Percentiles rank a stretch among this genome's conserved stretches.
Evolutionary conservation across 2,888 invertebrate species (phyloP).

Genomic region (Glaucopsyche alexis): DNA sequence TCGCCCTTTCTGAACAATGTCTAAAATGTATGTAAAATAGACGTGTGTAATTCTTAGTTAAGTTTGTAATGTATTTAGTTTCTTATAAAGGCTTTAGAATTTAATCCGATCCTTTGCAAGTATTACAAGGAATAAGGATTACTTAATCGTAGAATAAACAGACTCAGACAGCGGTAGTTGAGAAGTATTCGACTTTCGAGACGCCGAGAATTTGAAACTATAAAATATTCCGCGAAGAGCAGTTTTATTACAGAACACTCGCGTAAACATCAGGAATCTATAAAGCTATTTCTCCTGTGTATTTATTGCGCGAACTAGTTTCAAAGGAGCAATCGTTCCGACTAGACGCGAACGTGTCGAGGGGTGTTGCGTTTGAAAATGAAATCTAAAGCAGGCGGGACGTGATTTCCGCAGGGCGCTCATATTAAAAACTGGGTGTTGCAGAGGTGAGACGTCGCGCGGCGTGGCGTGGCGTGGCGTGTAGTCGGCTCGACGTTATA

Average conservation of each 20-base stretch:
- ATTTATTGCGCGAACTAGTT: not conserved
- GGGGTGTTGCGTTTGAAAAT: not conserved
- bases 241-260: not conserved
- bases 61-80: not conserved
- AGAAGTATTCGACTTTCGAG: constrained; percentile 1
- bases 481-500: not conserved
- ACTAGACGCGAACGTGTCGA: not conserved
- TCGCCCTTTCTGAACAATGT: no score
- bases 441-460: not conserved
- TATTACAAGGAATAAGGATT: not conserved
- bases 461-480: not conserved
- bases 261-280: constrained; percentile 8
- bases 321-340: not conserved
- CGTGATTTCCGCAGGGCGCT: constrained; percentile 9
- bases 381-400: constrained; percentile 14
- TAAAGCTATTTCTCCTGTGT: not conserved
- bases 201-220: not conserved
- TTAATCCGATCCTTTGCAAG: not conserved
- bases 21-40: no score
- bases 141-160: not conserved
- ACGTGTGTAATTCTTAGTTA: not conserved
- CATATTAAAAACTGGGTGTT: constrained; percentile 25
- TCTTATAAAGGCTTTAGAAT: not conserved
- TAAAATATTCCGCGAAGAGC: constrained; percentile 5
- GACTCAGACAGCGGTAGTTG: not conserved